Evolutionary conservation across 2,113 vertebrate genomes (phyloP).

Genomic region (Atractosteus spatula): DNA sequence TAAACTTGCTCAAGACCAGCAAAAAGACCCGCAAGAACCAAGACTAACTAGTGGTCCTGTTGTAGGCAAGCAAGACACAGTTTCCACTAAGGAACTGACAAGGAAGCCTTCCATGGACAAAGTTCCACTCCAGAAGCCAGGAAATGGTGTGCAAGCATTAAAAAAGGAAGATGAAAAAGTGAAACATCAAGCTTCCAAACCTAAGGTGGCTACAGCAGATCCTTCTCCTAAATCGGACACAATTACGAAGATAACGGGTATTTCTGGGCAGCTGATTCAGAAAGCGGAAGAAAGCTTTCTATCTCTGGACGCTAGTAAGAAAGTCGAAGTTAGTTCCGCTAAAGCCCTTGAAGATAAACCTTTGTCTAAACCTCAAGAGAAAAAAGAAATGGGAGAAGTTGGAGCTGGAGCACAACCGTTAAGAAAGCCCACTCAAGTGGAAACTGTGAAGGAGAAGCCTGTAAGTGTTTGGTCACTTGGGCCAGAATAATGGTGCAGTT

Average conservation of each 20-base stretch:
- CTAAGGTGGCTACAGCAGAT: conserved; percentile 29
- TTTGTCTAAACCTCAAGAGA: conserved; percentile 31
- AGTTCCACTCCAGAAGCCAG: conserved; percentile 30
- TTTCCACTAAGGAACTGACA: conserved; percentile 41
- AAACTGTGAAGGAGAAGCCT: conserved; percentile 56
- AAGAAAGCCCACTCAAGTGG: conserved; percentile 34
- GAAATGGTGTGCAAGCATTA: conserved; percentile 25
- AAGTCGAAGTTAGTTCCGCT: conserved; percentile 21
- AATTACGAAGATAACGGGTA: no score
- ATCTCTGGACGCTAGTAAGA: conserved; percentile 14
- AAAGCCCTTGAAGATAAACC: conserved; percentile 3
- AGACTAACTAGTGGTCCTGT: neutral
- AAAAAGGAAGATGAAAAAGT: conserved; percentile 29
- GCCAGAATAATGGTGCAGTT: neutral
- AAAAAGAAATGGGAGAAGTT: conserved; percentile 23
- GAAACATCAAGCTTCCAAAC: conserved; percentile 26
- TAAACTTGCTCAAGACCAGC: conserved; percentile 51
- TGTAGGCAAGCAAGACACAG: conserved; percentile 47
- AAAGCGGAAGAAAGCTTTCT: no score
- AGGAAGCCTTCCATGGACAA: conserved; percentile 42
- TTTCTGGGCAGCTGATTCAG: no score
- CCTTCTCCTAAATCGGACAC: conserved; percentile 1
- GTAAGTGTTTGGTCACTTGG: conserved; percentile 56
- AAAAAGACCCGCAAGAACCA: conserved; percentile 15
- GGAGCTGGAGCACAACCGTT: conserved; percentile 18